phyloP scores from a whole-genome alignment of 2,113 vertebrate species.

The Cacatua alba region DNA sequence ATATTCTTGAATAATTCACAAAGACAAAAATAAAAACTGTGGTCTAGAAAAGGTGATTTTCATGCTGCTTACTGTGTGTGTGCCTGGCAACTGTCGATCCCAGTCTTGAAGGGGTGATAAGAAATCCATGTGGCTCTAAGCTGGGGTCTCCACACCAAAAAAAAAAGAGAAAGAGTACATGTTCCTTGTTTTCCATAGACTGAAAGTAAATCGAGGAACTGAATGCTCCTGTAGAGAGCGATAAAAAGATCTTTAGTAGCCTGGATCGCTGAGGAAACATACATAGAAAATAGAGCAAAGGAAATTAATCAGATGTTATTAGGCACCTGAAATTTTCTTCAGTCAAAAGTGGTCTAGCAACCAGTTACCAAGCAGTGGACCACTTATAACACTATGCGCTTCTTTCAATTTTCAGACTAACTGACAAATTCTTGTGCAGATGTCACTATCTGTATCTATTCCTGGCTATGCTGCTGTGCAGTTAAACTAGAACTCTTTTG shows the following conservation, averaged over 20 bases:
- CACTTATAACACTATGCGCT: background rate
- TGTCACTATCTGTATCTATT: conserved; percentile 13
- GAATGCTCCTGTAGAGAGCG: background rate
- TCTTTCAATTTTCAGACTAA: background rate
- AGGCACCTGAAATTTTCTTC: background rate
- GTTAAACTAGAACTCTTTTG: background rate
- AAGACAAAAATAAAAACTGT: background rate
- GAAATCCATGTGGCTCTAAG: background rate
- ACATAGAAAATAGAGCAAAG: background rate
- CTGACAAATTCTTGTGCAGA: conserved; percentile 14
- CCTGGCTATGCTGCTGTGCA: conserved; percentile 9
- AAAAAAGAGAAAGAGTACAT: rapidly evolving
- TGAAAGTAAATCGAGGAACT: background rate
- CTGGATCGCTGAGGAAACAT: background rate
- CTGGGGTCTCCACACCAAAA: background rate
- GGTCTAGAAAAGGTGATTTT: background rate
- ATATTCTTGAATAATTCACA: background rate
- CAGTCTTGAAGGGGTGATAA: background rate
- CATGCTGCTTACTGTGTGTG: background rate
- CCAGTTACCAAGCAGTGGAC: background rate
- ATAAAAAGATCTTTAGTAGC: background rate
- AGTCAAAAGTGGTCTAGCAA: background rate
- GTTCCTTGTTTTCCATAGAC: background rate
- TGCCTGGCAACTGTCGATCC: background rate
- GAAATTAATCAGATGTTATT: background rate